Base-by-base conservation (phyloP, 2,888 invertebrate species). In the Trichogramma evanescens region DNA sequence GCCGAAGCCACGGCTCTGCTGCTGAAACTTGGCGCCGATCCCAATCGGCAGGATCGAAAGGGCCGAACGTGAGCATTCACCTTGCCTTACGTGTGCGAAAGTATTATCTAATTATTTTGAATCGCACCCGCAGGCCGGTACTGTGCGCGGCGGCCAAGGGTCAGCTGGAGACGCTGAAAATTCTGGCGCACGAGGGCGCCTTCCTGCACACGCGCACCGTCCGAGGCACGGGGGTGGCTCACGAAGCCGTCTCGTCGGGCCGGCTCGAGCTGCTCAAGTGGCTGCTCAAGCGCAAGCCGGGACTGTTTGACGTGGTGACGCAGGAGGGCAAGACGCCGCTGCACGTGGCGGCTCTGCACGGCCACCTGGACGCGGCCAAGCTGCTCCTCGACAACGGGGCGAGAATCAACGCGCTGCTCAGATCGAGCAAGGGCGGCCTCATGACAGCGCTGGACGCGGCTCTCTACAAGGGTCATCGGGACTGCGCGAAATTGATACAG, bases 61-160 rank as follows among this genome's bases (percentile, higher is more conserved):
- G 95, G 95, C 8, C 84, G 96, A 65, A 95, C 93, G 84, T 86
- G 72, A 78, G 80, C 71, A 5, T 46, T 38, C 54, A 5, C 41
- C 2, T 4, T 40, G 6, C 2, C 44, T 8, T 8, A 26, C 26
- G n/a, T 45, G 26, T 3, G 26, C 26, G 3, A 9, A 2, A 3
- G n/a, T 50, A 10, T 2, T 3, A 26, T 2, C 10, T 10, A 45
- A n/a, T 10, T 45, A n/a, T 9, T 45, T 45, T 45, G 9, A 2
- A 45, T 9, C 3, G 26, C 26, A 2, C 26, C 65, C 72, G 46
- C 73, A 86, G 86, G 65, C 93, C 95, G 2, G 93, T 93, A 0
- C 93, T 96, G 72, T 96, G 95, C 70, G 95, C 95, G 2, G 95
- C 96, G 59, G 92, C 95, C 6, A 96, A 96, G 78, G 97, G 98